Conservation (phyloP, 2,113 vertebrate species). For the Pampusana beccarii region DNA sequence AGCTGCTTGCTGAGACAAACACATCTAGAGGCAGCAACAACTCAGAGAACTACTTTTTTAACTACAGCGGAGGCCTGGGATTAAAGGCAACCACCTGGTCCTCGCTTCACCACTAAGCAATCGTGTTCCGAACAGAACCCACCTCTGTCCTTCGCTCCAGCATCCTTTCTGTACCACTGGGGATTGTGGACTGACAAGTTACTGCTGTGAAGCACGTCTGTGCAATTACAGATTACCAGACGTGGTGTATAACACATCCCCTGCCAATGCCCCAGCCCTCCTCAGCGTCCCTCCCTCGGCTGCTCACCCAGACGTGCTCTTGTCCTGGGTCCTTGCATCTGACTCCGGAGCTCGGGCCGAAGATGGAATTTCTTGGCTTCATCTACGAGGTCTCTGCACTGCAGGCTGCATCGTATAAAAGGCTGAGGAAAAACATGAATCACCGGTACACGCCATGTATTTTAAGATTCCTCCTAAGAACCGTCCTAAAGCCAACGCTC, state of each 20-base stretch:
- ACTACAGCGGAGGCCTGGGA: background rate
- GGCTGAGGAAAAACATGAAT: constrained; percentile 78
- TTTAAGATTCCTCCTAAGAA: constrained; percentile 1
- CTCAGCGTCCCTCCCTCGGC: background rate
- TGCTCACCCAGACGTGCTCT: constrained; percentile 91
- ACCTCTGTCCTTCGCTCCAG: background rate
- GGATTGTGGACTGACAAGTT: background rate
- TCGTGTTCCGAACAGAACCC: background rate
- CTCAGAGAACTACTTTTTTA: background rate
- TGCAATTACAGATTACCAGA: background rate
- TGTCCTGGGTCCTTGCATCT: constrained; percentile 97
- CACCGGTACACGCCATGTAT: background rate
- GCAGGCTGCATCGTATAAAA: constrained; percentile 93
- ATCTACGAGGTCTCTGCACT: constrained; percentile 96
- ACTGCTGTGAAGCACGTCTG: background rate
- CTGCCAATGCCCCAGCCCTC: background rate
- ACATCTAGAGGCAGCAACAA: background rate
- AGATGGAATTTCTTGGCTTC: constrained; percentile 99
- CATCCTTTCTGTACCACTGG: background rate
- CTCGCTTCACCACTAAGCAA: background rate
- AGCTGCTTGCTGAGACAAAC: background rate
- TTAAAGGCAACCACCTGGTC: background rate
- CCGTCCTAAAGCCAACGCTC: background rate
- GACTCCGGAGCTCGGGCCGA: constrained; percentile 93
- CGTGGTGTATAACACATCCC: background rate